These are phyloP conservation scores for Acronicta aceris DNA, from an alignment of 2,888 invertebrate species.

Conservation along the genomic window DNA sequence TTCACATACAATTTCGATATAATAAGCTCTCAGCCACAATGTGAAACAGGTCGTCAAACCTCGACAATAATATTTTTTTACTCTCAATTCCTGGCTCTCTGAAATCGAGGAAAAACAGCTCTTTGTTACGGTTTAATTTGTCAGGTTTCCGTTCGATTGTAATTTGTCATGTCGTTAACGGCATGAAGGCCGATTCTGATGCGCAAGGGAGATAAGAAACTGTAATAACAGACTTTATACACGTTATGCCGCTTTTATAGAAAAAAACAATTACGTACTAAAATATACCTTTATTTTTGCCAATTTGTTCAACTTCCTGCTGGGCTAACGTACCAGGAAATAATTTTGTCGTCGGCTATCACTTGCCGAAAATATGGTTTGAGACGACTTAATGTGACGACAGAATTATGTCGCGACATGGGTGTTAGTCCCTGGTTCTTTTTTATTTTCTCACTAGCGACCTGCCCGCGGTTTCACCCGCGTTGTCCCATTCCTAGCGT, in stretches of 20 bases:
- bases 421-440: too few relatives aligned
- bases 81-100: neutral
- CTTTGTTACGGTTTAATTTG: slow-evolving; percentile 30
- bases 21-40: neutral
- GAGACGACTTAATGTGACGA: too few relatives aligned
- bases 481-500: too few relatives aligned
- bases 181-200: slow-evolving; percentile 15
- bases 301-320: neutral
- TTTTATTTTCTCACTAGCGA: too few relatives aligned
- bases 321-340: too few relatives aligned
- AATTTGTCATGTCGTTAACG: slow-evolving; percentile 27
- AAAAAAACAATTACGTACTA: neutral
- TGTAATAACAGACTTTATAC: neutral
- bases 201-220: neutral
- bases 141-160: slow-evolving; percentile 14
- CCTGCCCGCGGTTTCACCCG: too few relatives aligned
- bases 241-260: neutral
- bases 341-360: too few relatives aligned
- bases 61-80: neutral
- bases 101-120: slow-evolving; percentile 10
- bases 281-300: neutral
- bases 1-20: neutral
- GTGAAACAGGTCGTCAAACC: neutral
- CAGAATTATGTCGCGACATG: too few relatives aligned
- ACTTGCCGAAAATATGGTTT: too few relatives aligned